Evolutionary conservation across 2,888 invertebrate species (phyloP).

Genomic region (Agrotis clavis): DNA sequence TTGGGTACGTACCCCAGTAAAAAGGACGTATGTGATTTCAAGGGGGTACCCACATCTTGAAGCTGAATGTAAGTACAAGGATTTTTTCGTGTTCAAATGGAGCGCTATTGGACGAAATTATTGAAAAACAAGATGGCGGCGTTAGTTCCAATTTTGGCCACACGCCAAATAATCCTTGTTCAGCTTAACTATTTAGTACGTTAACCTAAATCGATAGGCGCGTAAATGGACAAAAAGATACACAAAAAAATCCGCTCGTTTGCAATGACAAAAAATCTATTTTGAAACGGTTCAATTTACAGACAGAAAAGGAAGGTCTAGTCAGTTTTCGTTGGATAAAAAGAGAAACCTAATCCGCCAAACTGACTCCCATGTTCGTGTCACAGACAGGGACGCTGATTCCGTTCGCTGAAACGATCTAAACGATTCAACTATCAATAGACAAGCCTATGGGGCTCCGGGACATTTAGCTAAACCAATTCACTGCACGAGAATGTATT

Average conservation of each 20-base stretch:
- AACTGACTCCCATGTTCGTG: slow-evolving; percentile 70
- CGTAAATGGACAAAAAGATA: slow-evolving; percentile 20
- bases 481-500: slow-evolving; percentile 24
- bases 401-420: slow-evolving; percentile 60
- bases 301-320: slow-evolving; percentile 72
- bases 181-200: neutral
- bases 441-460: slow-evolving; percentile 25
- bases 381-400: slow-evolving; percentile 69
- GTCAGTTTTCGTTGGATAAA: slow-evolving; percentile 69
- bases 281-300: slow-evolving; percentile 66
- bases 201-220: slow-evolving; percentile 15
- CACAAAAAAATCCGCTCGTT: slow-evolving; percentile 36
- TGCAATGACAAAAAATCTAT: slow-evolving; percentile 60
- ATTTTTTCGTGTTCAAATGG: too few species aligned
- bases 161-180: neutral
- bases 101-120: neutral
- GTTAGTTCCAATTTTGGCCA: too few species aligned
- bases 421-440: slow-evolving; percentile 57
- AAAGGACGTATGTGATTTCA: too few species aligned
- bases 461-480: slow-evolving; percentile 44
- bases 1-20: too few species aligned
- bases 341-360: slow-evolving; percentile 72
- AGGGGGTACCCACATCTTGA: too few species aligned
- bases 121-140: too few species aligned
- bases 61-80: too few species aligned